These are phyloP conservation scores for Chionis minor DNA, from an alignment of 2,113 vertebrate species.

Conservation along the genomic window DNA sequence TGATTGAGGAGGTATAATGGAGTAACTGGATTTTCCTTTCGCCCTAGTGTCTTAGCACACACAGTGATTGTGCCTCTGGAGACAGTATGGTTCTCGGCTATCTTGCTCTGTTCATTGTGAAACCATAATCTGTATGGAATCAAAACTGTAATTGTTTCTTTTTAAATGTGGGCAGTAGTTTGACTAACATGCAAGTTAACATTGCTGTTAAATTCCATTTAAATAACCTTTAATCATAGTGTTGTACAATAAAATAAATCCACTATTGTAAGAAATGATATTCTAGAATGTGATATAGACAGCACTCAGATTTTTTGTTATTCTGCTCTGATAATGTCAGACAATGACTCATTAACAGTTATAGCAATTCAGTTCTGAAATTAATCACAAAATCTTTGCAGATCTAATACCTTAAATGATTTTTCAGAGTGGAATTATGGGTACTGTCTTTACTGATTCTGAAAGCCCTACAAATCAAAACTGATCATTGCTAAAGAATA, in stretches of 20 bases:
- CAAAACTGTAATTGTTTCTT: background rate
- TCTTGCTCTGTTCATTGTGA: background rate
- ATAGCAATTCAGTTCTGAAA: background rate
- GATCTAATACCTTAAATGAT: background rate
- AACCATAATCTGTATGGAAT: background rate
- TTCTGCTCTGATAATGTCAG: background rate
- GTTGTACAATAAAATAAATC: background rate
- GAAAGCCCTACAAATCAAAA: background rate
- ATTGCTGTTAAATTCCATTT: background rate
- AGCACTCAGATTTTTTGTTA: background rate
- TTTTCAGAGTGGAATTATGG: background rate
- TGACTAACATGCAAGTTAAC: background rate
- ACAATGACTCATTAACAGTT: background rate
- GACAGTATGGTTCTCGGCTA: background rate
- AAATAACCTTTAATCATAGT: background rate
- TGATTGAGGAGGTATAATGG: background rate
- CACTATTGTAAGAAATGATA: background rate
- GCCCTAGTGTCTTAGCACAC: background rate
- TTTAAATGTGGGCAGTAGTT: background rate
- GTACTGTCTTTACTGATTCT: background rate
- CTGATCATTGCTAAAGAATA: background rate
- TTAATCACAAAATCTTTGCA: background rate
- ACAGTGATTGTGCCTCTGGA: background rate
- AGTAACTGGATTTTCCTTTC: slow-evolving; percentile 1
- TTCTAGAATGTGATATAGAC: background rate